phyloP scores from a whole-genome alignment of 2,888 invertebrate species.

The Patella depressa region DNA sequence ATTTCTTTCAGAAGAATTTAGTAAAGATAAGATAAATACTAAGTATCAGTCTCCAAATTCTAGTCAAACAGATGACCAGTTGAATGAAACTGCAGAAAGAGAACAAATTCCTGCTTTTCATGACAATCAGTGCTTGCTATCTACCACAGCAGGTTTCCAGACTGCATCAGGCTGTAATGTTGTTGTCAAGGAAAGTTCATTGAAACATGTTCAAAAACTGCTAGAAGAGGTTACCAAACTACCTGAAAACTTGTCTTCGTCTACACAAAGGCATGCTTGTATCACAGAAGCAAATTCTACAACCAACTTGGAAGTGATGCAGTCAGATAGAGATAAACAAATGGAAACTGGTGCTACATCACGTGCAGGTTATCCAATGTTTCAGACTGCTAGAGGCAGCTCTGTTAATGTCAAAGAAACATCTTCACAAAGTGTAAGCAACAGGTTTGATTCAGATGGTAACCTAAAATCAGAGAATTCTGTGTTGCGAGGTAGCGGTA shows the following conservation, averaged over 20 bases:
- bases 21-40: neutral
- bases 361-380: neutral
- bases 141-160: constrained; percentile 24
- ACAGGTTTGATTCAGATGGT: neutral
- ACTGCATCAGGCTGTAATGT: constrained; percentile 32
- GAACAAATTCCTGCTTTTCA: too few species aligned
- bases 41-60: neutral
- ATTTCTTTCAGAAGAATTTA: constrained; percentile 1
- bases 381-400: neutral
- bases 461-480: neutral
- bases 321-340: too few species aligned
- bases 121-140: too few species aligned
- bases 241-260: neutral
- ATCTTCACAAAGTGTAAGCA: neutral
- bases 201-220: constrained; percentile 17
- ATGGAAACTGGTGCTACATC: neutral
- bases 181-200: constrained; percentile 26
- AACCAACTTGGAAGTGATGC: too few species aligned
- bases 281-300: too few species aligned
- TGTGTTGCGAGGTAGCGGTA: neutral
- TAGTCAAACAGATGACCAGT: too few species aligned
- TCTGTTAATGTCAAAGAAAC: neutral
- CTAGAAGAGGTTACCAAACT: neutral
- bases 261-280: neutral
- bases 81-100: too few species aligned